Percentiles rank a stretch among this genome's conserved stretches.
Evolutionary conservation across 2,113 vertebrate species (phyloP).

Genomic region (Castor canadensis): DNA sequence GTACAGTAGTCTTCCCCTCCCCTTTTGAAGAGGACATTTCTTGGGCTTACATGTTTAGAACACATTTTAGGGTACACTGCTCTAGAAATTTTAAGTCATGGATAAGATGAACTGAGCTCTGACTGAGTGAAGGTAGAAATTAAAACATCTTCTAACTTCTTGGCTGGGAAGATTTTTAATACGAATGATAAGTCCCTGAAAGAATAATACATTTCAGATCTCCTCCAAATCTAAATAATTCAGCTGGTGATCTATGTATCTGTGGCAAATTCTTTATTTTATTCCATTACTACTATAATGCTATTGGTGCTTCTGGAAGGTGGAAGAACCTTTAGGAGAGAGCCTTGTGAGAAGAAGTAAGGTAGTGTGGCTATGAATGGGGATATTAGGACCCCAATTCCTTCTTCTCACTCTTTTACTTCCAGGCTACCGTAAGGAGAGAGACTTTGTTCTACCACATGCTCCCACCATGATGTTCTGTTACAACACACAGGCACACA

Average conservation of each 20-base stretch:
- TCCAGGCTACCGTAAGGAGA: not conserved
- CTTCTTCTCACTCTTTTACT: not conserved
- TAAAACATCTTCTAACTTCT: not conserved
- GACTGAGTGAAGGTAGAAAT: not conserved
- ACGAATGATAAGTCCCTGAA: not conserved
- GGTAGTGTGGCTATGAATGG: not conserved
- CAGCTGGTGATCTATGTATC: not conserved
- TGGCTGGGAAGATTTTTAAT: not conserved
- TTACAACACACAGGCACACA: no score
- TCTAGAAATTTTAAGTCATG: not conserved
- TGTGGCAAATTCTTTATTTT: not conserved
- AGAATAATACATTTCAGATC: not conserved
- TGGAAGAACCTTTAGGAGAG: not conserved
- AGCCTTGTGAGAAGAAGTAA: not conserved
- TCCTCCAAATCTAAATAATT: not conserved
- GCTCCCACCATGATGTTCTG: not conserved
- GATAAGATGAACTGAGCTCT: not conserved
- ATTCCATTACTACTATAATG: not conserved
- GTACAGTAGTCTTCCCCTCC: fast-evolving
- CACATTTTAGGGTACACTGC: not conserved
- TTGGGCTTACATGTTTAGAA: not conserved
- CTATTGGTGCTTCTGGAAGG: not conserved
- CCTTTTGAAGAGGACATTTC: not conserved
- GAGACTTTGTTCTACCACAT: not conserved
- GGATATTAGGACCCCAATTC: not conserved